A percentile compares a stretch with the other conserved stretches of the same genome.
phyloP scores from a whole-genome alignment of 2,113 vertebrate species.

The Struthio camelus region DNA sequence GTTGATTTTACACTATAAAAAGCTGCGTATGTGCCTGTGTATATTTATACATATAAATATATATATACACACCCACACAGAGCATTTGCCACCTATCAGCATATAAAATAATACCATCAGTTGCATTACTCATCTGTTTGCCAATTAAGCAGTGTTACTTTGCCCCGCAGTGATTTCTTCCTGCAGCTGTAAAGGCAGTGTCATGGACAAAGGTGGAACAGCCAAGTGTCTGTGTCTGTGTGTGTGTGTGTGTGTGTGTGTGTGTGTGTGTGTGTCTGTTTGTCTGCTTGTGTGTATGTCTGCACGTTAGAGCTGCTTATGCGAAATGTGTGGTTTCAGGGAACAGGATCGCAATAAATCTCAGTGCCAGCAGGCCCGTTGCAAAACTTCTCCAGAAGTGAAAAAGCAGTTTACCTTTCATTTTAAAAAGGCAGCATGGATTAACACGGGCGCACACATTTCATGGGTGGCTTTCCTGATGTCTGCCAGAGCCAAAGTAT shows the following conservation, averaged over 20 bases:
- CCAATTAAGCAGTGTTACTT: accelerated
- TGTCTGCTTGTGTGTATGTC: background rate
- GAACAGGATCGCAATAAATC: background rate
- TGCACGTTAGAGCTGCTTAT: background rate
- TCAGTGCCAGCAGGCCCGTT: no score
- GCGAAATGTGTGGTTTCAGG: background rate
- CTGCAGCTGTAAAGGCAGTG: background rate
- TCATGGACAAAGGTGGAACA: background rate
- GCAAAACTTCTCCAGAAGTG: accelerated
- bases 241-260: no score
- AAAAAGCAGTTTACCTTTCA: background rate
- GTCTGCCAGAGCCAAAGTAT: background rate
- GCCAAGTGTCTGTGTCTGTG: background rate
- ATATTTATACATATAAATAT: no score
- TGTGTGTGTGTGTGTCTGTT: no score
- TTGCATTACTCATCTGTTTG: accelerated
- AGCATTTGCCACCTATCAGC: accelerated
- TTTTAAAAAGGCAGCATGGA: background rate
- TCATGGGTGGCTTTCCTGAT: background rate
- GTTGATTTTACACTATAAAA: background rate
- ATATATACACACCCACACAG: background rate
- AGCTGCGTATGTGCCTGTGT: no score
- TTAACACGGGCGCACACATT: background rate
- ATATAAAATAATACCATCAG: accelerated
- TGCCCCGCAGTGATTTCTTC: background rate